These are phyloP conservation scores for Orestias chungarensis DNA, from an alignment of 2,797 vertebrate genomes.

Conservation along the genomic window DNA sequence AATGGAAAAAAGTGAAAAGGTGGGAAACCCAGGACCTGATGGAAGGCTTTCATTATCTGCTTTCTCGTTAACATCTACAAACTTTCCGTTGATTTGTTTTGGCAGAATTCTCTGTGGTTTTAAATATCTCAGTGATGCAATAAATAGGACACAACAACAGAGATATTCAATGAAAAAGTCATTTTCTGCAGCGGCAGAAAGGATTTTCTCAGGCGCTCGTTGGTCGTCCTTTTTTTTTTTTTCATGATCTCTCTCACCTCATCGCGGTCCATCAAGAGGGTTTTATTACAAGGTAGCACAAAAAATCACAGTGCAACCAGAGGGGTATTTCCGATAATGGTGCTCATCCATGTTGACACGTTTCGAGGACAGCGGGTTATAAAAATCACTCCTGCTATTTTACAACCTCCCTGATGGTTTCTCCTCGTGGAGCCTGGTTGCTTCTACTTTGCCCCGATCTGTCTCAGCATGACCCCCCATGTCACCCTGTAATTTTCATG, in stretches of 20 bases:
- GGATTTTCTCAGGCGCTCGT: constrained; percentile 22
- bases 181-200: constrained; percentile 35
- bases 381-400: constrained; percentile 53
- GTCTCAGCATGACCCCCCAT: constrained; percentile 32
- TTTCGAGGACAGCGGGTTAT: constrained; percentile 46
- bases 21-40: constrained; percentile 24
- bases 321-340: constrained; percentile 26
- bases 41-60: constrained; percentile 39
- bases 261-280: constrained; percentile 36
- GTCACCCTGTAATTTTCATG: constrained; percentile 34
- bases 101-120: constrained; percentile 12
- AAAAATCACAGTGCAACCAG: constrained; percentile 15
- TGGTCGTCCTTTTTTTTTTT: not conserved
- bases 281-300: constrained; percentile 39
- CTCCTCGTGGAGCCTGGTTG: constrained; percentile 20
- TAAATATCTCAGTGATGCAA: constrained; percentile 22
- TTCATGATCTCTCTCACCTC: constrained; percentile 29
- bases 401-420: constrained; percentile 45
- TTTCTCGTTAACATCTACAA: constrained; percentile 25
- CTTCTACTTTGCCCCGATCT: constrained; percentile 19
- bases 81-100: constrained; percentile 23
- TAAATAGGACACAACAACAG: constrained; percentile 33
- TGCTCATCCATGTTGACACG: constrained; percentile 18
- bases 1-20: not conserved
- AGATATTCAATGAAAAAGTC: constrained; percentile 40